A percentile compares a stretch with the other conserved stretches of the same genome.
phyloP scores from a whole-genome alignment of 2,888 invertebrate genomes.

The Oeneis ivallda region DNA sequence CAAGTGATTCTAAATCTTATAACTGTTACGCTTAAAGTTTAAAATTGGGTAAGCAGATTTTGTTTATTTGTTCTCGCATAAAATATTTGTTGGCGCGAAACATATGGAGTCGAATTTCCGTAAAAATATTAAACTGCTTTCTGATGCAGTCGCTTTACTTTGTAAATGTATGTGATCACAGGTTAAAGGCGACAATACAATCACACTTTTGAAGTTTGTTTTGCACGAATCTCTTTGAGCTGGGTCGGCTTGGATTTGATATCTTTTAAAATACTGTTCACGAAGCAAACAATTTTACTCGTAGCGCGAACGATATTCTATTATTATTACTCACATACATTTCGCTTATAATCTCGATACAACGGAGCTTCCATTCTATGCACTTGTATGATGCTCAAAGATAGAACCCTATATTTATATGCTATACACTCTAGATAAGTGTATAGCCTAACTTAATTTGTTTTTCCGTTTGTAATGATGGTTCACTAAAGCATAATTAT shows the following conservation, averaged over 20 bases:
- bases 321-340: background rate
- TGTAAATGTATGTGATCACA: conserved; percentile 35
- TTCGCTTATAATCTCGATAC: background rate
- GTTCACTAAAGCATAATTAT: too few species aligned
- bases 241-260: conserved; percentile 11
- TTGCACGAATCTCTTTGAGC: conserved; percentile 8
- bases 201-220: conserved; percentile 12
- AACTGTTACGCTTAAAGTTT: background rate
- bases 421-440: too few species aligned
- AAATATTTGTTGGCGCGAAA: conserved; percentile 34
- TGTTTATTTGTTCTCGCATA: conserved; percentile 11
- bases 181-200: conserved; percentile 21
- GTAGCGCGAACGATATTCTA: background rate
- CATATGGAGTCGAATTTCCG: conserved; percentile 38
- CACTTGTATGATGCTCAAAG: too few species aligned
- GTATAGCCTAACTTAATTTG: too few species aligned
- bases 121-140: conserved; percentile 41
- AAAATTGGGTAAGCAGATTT: conserved; percentile 2
- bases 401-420: too few species aligned
- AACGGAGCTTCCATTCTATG: background rate
- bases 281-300: conserved; percentile 10
- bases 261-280: conserved; percentile 8
- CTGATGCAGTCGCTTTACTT: conserved; percentile 35
- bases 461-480: too few species aligned
- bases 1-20: conserved; percentile 20